A percentile compares a stretch with the other conserved stretches of the same genome.
Evolutionary conservation across 2,888 invertebrate genomes (phyloP).

Genomic region (Rhyacophila evoluta): DNA sequence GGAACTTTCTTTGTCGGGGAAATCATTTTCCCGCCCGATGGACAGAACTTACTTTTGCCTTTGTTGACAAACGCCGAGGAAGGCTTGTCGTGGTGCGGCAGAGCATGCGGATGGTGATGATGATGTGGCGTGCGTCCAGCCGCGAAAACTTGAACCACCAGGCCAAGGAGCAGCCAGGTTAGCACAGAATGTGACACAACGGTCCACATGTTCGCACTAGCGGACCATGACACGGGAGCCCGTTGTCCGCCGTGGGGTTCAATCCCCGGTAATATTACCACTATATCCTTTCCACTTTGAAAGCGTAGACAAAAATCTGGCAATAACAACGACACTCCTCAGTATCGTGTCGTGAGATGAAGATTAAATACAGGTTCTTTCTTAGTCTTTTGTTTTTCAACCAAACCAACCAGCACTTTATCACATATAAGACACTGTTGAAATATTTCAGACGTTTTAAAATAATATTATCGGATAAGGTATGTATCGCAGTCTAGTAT

Average conservation of each 20-base stretch:
- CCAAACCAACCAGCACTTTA: too few relatives aligned
- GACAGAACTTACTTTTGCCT: conserved; percentile 78
- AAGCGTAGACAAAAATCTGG: too few relatives aligned
- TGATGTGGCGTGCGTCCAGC: conserved; percentile 56
- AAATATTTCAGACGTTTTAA: too few relatives aligned
- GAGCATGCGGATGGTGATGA: conserved; percentile 61
- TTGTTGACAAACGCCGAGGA: conserved; percentile 78
- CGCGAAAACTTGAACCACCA: conserved; percentile 60
- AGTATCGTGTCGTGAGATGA: too few relatives aligned
- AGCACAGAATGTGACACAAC: conserved; percentile 28
- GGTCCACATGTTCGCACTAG: conserved; percentile 41
- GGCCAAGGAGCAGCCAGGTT: conserved; percentile 46
- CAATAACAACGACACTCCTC: too few relatives aligned
- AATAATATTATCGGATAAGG: too few relatives aligned
- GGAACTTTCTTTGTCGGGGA: not conserved
- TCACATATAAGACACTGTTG: too few relatives aligned
- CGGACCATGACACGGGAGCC: conserved; percentile 41
- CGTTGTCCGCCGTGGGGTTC: not conserved
- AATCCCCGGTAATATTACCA: not conserved
- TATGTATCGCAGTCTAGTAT: too few relatives aligned
- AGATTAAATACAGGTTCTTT: not conserved
- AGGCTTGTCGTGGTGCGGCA: conserved; percentile 60
- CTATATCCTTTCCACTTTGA: too few relatives aligned
- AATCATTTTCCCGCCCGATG: not conserved
- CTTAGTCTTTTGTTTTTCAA: not conserved